Evolutionary conservation across 2,797 vertebrate species (phyloP).

Genomic region (Sphenopsis melanotis): DNA sequence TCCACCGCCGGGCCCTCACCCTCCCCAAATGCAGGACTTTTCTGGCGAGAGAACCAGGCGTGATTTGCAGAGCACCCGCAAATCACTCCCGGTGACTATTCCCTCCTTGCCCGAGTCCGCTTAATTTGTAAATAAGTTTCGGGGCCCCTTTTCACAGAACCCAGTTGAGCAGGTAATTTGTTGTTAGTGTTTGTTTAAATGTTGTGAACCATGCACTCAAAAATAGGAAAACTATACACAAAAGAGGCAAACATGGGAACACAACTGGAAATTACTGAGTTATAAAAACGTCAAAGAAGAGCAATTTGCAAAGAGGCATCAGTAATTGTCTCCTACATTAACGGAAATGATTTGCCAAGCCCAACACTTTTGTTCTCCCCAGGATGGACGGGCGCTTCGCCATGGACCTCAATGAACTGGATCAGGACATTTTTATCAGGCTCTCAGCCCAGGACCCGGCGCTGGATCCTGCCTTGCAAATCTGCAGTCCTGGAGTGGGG

Average conservation of each 20-base stretch:
- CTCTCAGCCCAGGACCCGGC: not conserved
- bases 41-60: not conserved
- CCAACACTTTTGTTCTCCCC: slow-evolving; percentile 44
- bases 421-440: not conserved
- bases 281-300: slow-evolving; percentile 61
- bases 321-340: slow-evolving; percentile 49
- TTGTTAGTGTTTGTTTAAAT: slow-evolving; percentile 63
- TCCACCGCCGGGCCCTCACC: not conserved
- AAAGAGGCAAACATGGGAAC: slow-evolving; percentile 59
- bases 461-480: not conserved
- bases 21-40: not conserved
- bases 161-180: slow-evolving; percentile 70
- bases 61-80: not conserved
- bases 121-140: slow-evolving; percentile 58
- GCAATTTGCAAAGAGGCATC: slow-evolving; percentile 54
- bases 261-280: slow-evolving; percentile 59
- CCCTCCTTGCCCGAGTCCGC: not conserved
- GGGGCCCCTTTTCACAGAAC: slow-evolving; percentile 51
- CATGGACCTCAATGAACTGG: slow-evolving; percentile 21
- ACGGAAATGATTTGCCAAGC: slow-evolving; percentile 50
- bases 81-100: not conserved
- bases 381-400: slow-evolving; percentile 6
- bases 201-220: slow-evolving; percentile 65
- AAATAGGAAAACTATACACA: slow-evolving; percentile 64
- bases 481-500: not conserved